Evolutionary conservation across 2,888 invertebrate genomes (phyloP), one percentile per base, ranked within the genome.

Genomic region (Scelioninae gen. 2): DNA sequence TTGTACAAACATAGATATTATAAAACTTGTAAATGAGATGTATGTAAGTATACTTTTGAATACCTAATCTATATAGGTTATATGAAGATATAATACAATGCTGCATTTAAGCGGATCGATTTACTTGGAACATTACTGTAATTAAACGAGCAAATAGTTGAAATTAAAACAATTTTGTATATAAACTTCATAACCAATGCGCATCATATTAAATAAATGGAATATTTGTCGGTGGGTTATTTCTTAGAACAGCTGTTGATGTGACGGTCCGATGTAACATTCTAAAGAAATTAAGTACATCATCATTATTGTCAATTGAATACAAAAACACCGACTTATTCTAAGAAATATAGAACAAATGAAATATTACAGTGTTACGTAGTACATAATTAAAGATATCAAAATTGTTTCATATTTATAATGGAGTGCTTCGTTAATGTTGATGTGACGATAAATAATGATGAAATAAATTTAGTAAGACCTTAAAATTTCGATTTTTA

Each of bases 241-340:
- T 64, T 64, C 64, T 7, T 48, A 22, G 65, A 65, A 65, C 57
- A 43, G 50, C 61, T 50, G 61, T 15, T 16, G 57, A 39, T 57
- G 57, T 25, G 19, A 15, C 39, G 35, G 28, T 50, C 25, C 52
- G 58, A 67, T 67, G 58, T 67, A 67, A 43, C 58, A 52, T 57
- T 68, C 68, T 68, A 41, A 52, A 52, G 43, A 28, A 60, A 68
- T 68, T 68, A 68, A 60, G 58, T 58, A 35, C 68, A 68, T 10
- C 52, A 18, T 60, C 53, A 52, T 31, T 37, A 68, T 60, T 52
- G 37, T 53, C 53, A 68, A 68, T 68, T 68, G 33, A 53, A 53
- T 35, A 53, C 53, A 60, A 43, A 68, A 60, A 53, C 28, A 39
- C 60, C 60, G 68, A 60, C 60, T 46, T 22, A 22, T 68, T 68